Base-by-base conservation (phyloP, 2,888 invertebrate genomes). In the Oscheius sp. region DNA sequence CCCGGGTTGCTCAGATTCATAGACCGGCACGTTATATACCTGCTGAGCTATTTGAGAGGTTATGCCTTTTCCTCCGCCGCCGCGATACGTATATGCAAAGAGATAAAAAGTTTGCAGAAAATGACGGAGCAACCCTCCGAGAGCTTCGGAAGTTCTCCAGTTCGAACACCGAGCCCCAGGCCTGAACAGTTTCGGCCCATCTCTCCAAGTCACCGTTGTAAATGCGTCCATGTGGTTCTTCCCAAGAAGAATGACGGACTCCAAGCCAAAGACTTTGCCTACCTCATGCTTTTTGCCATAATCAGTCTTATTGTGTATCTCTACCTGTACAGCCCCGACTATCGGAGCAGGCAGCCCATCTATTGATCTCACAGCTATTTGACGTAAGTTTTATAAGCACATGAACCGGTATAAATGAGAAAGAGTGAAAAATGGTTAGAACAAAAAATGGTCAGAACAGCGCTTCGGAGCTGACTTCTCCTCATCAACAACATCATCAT, bases 141-240 rank as follows among this genome's bases (percentile, higher is more conserved):
- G 21, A 29, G 55, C 21, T n/a, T 2, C 21, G 2, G 21, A 21
- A n/a, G 55, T 55, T 21, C 55, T 9, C 5, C 55, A 21, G 21
- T 32, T 55, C 32, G 21, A 21, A 9, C 55, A 21, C 55, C 55
- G 9, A 55, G 21, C 9, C 7, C 9, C 55, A 1, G 2, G 42
- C 4, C 42, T 2, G 32, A 21, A 42, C 3, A 3, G 4, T 42
- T 42, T 42, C 42, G 66, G 3, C 33, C 66, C 1, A 7, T 35
- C n/a, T n/a, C 55, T 11, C 53, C 53, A 37, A 32, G 37, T 5
- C 37, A 53, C 42, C 32, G 21, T 11, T 55, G 68, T 37, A 29
- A 35, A 37, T 68, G 68, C 35, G 68, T 68, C n/a, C 68, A 68
- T 35, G 33, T 55, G 37, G 68, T 68, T 10, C 13, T 53, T n/a